Base-by-base conservation (phyloP, 1,140 invertebrate species). In the Lepidurus apus region DNA sequence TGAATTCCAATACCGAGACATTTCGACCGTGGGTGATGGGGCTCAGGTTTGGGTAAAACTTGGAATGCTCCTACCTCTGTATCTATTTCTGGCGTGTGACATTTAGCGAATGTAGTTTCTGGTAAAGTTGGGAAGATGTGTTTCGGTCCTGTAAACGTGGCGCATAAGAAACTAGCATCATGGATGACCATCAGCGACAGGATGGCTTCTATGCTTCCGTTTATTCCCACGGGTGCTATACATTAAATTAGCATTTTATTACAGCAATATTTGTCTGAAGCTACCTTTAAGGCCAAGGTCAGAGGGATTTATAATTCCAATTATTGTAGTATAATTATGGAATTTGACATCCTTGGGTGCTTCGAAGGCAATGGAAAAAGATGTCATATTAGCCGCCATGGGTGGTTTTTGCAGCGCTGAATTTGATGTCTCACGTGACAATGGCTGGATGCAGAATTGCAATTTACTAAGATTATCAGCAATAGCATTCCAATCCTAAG, bases 401-500 rank as follows among this genome's bases (percentile, higher is more conserved):
- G 42, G n/a, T 21, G 76, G 9, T 10, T 34, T 45, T 1, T 43
- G 53, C 21, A 44, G 44, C 17, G 44, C 76, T 42, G 76, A 26
- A 65, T 13, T 65, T 21, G 8, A 13, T 17, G 53, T 21, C 13
- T 65, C 53, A n/a, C 13, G 17, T 65, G 53, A 13, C 53, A 9
- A 21, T 24, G 45, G 43, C 10, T 53, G 76, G 10, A 77, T 34
- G 45, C 76, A 77, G 26, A 44, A 53, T 13, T 77, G 45, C 42
- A 77, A 13, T 53, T 47, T 77, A 17, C 65, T 77, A 1, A 77
- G 34, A 42, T 77, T 77, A 17, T 53, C 76, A 6, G 76, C 76
- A 4, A 77, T 42, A 77, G 45, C 76, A 9, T 77, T 77, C 76
- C 76, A 77, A 9, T 65, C 76, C 76, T 77, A 47, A 47, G 42